Conservation (phyloP, 1,140 invertebrate species). For the Orius laevigatus region DNA sequence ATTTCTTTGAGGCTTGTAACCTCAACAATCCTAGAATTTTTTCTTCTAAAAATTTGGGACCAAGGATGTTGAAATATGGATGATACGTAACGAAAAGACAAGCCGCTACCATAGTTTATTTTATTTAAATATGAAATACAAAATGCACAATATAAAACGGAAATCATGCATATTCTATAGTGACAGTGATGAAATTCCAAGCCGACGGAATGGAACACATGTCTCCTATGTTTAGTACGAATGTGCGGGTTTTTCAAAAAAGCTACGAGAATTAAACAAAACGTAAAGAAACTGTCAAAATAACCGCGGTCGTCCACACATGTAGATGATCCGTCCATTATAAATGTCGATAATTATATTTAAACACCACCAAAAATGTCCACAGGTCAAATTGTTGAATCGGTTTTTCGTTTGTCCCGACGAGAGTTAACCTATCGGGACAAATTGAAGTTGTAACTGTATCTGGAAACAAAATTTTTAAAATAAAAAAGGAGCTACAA, state of each 20-base stretch:
- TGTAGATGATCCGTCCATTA: neutral
- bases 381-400: neutral
- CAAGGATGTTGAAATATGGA: too few relatives aligned
- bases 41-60: too few relatives aligned
- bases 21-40: too few relatives aligned
- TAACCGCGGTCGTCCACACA: neutral
- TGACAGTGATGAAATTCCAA: slow-evolving; percentile 12
- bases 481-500: neutral
- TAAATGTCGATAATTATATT: neutral
- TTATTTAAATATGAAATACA: too few relatives aligned
- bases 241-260: slow-evolving; percentile 2
- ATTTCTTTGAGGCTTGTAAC: too few relatives aligned
- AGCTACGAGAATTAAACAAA: neutral
- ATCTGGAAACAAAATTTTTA: neutral
- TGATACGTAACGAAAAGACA: too few relatives aligned
- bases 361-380: neutral
- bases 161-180: slow-evolving; percentile 6
- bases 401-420: neutral
- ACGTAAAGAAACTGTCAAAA: neutral
- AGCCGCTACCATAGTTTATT: too few relatives aligned
- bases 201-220: slow-evolving; percentile 5
- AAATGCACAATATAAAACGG: too few relatives aligned
- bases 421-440: neutral
- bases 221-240: neutral
- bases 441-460: neutral